Evolutionary conservation across 2,797 vertebrate species (phyloP).

Genomic region (Danionella dracula): DNA sequence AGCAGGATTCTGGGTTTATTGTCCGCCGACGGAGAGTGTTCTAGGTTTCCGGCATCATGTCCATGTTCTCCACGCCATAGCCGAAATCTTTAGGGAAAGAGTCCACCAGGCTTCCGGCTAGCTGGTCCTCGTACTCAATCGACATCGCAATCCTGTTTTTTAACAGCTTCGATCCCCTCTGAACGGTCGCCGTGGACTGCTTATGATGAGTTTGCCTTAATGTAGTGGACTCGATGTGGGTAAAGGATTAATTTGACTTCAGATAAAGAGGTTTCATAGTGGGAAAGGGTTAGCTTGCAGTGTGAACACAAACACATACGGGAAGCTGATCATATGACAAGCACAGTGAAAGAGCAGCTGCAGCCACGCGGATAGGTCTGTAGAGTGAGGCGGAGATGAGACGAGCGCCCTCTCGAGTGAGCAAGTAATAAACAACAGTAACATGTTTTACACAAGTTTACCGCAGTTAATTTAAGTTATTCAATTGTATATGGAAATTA

Average conservation of each 20-base stretch:
- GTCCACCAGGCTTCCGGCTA: conserved; percentile 85
- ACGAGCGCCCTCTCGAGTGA: not conserved
- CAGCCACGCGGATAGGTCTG: not conserved
- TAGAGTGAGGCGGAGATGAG: not conserved
- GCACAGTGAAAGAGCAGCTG: not conserved
- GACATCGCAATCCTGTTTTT: conserved; percentile 69
- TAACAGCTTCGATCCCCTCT: not conserved
- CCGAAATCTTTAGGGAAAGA: conserved; percentile 97
- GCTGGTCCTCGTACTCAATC: conserved; percentile 86
- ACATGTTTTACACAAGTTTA: too few species aligned
- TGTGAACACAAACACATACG: conserved; percentile 20
- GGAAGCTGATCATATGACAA: conserved; percentile 30
- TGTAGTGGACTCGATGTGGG: not conserved
- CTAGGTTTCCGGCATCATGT: conserved; percentile 70
- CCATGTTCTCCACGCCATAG: conserved; percentile 91
- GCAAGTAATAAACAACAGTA: not conserved
- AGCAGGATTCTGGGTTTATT: conserved; percentile 92
- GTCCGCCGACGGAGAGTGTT: conserved; percentile 75
- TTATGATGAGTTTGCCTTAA: not conserved
- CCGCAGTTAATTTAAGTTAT: too few species aligned
- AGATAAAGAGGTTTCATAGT: conserved; percentile 4
- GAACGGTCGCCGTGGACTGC: not conserved
- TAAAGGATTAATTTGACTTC: not conserved
- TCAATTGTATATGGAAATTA: not conserved
- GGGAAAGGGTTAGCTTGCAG: conserved; percentile 13